Evolutionary conservation across 2,113 vertebrate species (phyloP).

Genomic region (Callorhinus ursinus): DNA sequence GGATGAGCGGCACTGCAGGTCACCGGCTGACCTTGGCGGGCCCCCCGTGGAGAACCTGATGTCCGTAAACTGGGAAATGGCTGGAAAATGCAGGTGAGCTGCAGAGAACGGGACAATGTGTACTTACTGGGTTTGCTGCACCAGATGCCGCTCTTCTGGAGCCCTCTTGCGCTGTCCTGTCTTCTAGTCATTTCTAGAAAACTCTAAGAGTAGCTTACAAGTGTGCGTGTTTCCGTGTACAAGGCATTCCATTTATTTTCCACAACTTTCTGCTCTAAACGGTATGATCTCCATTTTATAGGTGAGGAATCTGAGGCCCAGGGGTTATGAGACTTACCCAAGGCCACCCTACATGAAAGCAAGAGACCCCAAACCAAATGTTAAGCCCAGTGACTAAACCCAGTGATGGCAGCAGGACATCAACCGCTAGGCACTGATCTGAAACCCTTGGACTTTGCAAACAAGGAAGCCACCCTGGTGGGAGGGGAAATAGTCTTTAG

Average conservation of each 20-base stretch:
- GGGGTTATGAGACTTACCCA: background rate
- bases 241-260: background rate
- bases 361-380: background rate
- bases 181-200: background rate
- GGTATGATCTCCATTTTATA: background rate
- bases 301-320: background rate
- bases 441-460: background rate
- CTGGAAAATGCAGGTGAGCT: background rate
- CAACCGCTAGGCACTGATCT: background rate
- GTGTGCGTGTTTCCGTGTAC: background rate
- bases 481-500: background rate
- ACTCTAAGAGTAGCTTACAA: background rate
- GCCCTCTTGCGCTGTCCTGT: no score
- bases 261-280: background rate
- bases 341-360: background rate
- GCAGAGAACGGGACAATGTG: rapidly evolving
- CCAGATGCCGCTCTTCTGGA: background rate
- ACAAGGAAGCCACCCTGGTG: background rate
- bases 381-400: background rate
- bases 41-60: background rate
- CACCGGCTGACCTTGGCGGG: rapidly evolving
- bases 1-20: background rate
- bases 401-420: no score
- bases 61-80: rapidly evolving
- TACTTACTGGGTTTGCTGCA: no score